Conservation (phyloP, 2,888 invertebrate species). For the Eupithecia dodoneata region DNA sequence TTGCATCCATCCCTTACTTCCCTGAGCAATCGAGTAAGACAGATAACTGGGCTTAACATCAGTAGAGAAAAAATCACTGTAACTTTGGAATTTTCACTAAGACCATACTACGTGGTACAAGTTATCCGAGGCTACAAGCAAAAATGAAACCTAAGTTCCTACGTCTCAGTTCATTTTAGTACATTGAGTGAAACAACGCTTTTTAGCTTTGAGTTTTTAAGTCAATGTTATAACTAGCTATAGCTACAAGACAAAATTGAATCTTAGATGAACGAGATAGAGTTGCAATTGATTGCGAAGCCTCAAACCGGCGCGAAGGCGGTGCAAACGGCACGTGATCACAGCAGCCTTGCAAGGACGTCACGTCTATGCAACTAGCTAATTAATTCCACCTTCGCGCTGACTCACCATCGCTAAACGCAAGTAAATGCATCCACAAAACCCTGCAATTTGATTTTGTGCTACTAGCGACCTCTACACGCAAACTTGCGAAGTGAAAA, state of each 20-base stretch:
- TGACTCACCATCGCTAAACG: constrained; percentile 66
- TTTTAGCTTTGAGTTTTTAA: constrained; percentile 13
- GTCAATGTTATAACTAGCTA: background rate
- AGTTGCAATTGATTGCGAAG: constrained; percentile 12
- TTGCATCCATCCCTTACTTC: constrained; percentile 1
- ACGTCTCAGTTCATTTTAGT: background rate
- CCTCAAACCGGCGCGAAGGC: constrained; percentile 19
- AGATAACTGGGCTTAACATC: background rate
- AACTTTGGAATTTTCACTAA: background rate
- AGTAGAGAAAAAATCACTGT: background rate
- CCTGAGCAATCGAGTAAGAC: background rate
- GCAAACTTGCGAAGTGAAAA: constrained; percentile 37
- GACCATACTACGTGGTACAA: background rate
- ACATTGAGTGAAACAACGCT: background rate
- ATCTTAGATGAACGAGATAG: constrained; percentile 14
- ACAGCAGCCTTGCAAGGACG: constrained; percentile 82
- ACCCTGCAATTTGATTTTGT: constrained; percentile 35
- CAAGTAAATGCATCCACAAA: constrained; percentile 25
- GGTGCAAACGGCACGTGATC: constrained; percentile 64
- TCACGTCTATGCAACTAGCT: constrained; percentile 75
- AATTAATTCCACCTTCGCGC: constrained; percentile 79
- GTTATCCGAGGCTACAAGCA: background rate
- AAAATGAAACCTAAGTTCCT: background rate
- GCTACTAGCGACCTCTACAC: constrained; percentile 43
- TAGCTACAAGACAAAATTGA: background rate